Percentiles rank a stretch among this genome's conserved stretches.
Conservation (phyloP, 1,140 invertebrate species). For the Megalopta genalis region DNA sequence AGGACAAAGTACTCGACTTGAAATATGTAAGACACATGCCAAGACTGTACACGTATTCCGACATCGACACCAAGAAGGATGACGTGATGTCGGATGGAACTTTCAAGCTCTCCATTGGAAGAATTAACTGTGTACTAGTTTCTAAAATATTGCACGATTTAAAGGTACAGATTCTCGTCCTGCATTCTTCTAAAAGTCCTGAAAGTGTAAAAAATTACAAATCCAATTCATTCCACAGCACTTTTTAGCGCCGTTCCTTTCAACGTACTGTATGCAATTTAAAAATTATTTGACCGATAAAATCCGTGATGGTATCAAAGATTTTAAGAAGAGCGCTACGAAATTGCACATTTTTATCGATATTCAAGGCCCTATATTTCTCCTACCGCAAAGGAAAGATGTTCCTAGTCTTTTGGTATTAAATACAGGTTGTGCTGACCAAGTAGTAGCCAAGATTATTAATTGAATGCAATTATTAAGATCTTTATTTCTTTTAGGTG, state of each 20-base stretch:
- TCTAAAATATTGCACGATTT: conserved; percentile 87
- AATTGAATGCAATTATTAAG: neutral
- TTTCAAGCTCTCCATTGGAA: conserved; percentile 85
- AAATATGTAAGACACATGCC: conserved; percentile 87
- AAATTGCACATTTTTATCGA: conserved; percentile 87
- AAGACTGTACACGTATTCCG: conserved; percentile 79
- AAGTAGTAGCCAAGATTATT: neutral
- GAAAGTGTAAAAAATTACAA: neutral
- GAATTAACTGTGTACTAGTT: conserved; percentile 86
- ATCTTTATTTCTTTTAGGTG: conserved; percentile 79
- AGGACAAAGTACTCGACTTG: conserved; percentile 88
- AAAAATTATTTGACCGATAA: conserved; percentile 58
- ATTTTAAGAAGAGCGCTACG: conserved; percentile 83
- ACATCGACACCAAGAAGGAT: conserved; percentile 77
- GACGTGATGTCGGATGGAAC: conserved; percentile 85
- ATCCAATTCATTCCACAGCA: conserved; percentile 77
- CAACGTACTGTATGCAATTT: conserved; percentile 49
- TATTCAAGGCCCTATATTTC: conserved; percentile 87
- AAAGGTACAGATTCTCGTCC: conserved; percentile 77
- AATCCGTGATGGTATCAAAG: conserved; percentile 71
- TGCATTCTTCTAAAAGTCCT: neutral
- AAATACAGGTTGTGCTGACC: conserved; percentile 82
- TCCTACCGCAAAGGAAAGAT: conserved; percentile 89
- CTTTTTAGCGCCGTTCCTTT: conserved; percentile 85
- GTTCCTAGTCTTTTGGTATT: conserved; percentile 90